A percentile compares a stretch with the other conserved stretches of the same genome.
These are phyloP conservation scores for Callinectes sapidus DNA, from an alignment of 2,888 invertebrate genomes.

Conservation along the genomic window DNA sequence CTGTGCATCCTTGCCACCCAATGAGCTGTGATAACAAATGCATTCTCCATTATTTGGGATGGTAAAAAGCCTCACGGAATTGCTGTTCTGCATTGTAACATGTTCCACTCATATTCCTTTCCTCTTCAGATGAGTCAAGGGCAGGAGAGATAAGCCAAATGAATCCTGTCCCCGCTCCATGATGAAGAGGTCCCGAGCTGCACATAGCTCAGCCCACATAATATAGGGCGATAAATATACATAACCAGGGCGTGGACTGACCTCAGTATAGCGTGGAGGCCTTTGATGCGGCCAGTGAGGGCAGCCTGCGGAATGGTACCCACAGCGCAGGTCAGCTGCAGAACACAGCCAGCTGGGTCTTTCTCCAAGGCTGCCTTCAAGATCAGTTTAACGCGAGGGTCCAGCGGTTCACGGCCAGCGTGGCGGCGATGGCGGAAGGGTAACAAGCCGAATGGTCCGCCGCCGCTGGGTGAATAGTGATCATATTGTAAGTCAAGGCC, in stretches of 20 bases:
- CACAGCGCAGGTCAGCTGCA: conserved; percentile 52
- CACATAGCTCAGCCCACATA: too few relatives aligned
- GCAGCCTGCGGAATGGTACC: conserved; percentile 32
- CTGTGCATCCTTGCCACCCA: neutral
- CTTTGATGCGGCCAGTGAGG: conserved; percentile 42
- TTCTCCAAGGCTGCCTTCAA: conserved; percentile 48
- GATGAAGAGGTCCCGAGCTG: too few relatives aligned
- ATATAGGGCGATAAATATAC: too few relatives aligned
- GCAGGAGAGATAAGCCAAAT: too few relatives aligned
- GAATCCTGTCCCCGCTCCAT: too few relatives aligned
- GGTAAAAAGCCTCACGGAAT: too few relatives aligned
- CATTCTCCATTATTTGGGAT: too few relatives aligned
- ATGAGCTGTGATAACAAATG: neutral
- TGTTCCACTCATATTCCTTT: too few relatives aligned
- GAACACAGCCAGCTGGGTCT: conserved; percentile 43
- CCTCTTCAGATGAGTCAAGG: too few relatives aligned
- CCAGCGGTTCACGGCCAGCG: neutral
- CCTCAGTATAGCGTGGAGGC: conserved; percentile 44
- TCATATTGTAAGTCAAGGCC: neutral
- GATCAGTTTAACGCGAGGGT: conserved; percentile 36
- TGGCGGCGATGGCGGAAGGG: conserved; percentile 58
- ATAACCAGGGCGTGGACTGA: neutral
- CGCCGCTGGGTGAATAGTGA: neutral
- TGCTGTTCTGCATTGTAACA: too few relatives aligned
- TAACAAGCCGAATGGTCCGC: conserved; percentile 4